Conservation (phyloP, 2,797 vertebrate genomes). For the Anisognathus igniventris region DNA sequence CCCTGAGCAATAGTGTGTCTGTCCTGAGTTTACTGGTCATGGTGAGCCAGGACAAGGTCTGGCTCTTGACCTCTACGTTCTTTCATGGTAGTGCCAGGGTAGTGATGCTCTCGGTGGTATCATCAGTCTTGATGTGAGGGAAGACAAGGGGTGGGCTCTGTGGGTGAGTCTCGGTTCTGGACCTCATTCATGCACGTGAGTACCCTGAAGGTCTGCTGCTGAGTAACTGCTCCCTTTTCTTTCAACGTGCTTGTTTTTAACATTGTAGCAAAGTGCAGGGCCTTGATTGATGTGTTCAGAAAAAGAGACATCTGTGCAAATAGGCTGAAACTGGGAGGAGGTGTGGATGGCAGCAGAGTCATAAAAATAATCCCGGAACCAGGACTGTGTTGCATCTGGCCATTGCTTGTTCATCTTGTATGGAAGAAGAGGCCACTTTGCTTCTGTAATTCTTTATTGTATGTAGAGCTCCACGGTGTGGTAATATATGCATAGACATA, state of each 20-base stretch:
- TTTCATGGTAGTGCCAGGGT: not conserved
- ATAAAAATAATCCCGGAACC: not conserved
- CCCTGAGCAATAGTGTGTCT: not conserved
- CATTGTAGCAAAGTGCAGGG: not conserved
- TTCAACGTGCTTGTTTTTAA: not conserved
- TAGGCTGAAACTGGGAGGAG: not conserved
- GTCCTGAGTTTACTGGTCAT: not conserved
- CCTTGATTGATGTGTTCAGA: not conserved
- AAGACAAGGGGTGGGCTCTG: not conserved
- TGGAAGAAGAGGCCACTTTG: not conserved
- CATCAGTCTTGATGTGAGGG: not conserved
- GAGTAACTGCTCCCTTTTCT: not conserved
- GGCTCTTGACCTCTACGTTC: not conserved
- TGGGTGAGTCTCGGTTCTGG: not conserved
- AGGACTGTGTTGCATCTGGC: not conserved
- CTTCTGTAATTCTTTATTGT: not conserved
- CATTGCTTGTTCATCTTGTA: not conserved
- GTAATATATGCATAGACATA: not conserved
- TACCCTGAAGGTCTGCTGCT: not conserved
- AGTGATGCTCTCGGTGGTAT: not conserved
- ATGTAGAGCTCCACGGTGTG: not conserved
- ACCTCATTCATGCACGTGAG: accelerated
- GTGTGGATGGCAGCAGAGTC: not conserved
- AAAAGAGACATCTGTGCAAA: not conserved
- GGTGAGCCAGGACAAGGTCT: not conserved